Conservation (phyloP, 2,797 vertebrate genomes). For the Acanthiza pusilla region DNA sequence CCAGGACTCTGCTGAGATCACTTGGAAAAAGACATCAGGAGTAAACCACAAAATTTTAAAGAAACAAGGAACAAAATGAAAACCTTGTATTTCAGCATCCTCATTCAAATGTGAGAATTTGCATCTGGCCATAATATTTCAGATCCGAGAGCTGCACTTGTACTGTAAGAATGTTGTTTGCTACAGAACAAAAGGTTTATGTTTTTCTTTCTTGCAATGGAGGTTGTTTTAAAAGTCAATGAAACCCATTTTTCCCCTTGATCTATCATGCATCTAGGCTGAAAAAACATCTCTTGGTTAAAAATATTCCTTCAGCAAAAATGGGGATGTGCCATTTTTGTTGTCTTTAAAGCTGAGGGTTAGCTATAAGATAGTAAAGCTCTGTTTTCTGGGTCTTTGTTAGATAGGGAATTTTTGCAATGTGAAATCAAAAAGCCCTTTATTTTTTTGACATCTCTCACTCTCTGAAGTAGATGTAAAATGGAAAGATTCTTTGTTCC, state of each 20-base stretch:
- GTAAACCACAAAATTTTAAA: background rate
- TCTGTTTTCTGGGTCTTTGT: background rate
- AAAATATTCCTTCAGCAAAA: slow-evolving; percentile 27
- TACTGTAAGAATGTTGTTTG: background rate
- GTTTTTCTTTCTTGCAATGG: background rate
- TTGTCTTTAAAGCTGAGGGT: slow-evolving; percentile 25
- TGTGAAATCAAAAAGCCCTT: background rate
- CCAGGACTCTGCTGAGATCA: background rate
- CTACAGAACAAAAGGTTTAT: background rate
- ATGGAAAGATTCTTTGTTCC: background rate
- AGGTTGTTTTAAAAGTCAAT: slow-evolving; percentile 16
- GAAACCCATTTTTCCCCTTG: background rate
- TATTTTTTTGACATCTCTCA: background rate
- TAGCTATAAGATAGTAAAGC: background rate
- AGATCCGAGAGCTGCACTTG: background rate
- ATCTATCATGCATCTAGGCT: slow-evolving; percentile 24
- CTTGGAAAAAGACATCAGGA: background rate
- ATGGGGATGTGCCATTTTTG: background rate
- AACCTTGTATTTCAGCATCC: background rate
- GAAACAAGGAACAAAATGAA: background rate
- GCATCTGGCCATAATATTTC: background rate
- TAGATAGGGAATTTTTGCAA: background rate
- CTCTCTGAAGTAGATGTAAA: background rate
- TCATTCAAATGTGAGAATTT: background rate
- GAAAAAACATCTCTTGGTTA: slow-evolving; percentile 17